Percentiles rank a stretch among this genome's conserved stretches.
Conservation (phyloP, 2,113 vertebrate genomes). For the Amphilophus citrinellus region DNA sequence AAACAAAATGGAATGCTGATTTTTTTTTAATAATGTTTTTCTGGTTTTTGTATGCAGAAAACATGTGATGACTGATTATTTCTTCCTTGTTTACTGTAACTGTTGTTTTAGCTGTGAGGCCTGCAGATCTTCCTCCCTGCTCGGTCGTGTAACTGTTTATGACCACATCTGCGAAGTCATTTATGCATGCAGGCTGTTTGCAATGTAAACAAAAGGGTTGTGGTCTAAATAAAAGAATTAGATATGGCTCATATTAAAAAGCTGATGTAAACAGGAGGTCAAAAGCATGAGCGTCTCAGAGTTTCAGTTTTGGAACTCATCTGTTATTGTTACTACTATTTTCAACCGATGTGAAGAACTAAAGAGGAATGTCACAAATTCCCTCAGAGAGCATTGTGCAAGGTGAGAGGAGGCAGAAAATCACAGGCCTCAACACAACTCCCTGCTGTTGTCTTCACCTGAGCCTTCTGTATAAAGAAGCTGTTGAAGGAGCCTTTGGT, state of each 20-base stretch:
- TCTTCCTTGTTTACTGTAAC: not conserved
- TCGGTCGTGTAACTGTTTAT: not conserved
- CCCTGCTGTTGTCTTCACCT: conserved; percentile 41
- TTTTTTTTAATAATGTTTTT: not conserved
- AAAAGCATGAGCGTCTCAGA: conserved; percentile 4
- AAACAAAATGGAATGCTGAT: not conserved
- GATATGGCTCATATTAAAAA: conserved; percentile 17
- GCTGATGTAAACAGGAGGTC: conserved; percentile 24
- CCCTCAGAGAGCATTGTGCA: conserved; percentile 14
- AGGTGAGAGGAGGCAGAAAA: conserved; percentile 31
- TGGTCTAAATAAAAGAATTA: conserved; percentile 34
- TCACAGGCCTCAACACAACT: conserved; percentile 15
- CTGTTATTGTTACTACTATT: not conserved
- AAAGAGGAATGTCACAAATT: conserved; percentile 21
- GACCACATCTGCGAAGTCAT: not conserved
- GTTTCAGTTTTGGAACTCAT: not conserved
- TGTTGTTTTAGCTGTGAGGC: conserved; percentile 1
- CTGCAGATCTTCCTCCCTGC: not conserved
- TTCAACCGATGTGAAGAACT: not conserved
- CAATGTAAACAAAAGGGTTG: conserved; percentile 23
- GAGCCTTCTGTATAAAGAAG: conserved; percentile 28
- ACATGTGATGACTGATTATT: not conserved
- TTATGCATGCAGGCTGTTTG: conserved; percentile 36
- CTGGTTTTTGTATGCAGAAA: not conserved
- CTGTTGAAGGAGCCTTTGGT: conserved; percentile 48